Evolutionary conservation across 2,888 invertebrate genomes (phyloP), one percentile per base, ranked within the genome.

Genomic region (Stenoptilia bipunctidactyla): DNA sequence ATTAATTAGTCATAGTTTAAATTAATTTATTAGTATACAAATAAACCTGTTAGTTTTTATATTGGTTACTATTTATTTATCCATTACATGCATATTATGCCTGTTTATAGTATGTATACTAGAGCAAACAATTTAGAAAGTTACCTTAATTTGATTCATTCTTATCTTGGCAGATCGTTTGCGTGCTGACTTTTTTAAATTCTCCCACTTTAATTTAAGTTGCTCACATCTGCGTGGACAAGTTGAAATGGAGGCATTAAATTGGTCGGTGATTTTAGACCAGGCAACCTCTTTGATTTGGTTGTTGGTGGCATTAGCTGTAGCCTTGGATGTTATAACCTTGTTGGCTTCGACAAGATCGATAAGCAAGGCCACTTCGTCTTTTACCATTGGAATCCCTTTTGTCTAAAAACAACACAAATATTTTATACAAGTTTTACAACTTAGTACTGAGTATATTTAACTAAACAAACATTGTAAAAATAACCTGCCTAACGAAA

Each of bases 181-280:
- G 10, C 45, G 45, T 20, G 39, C 36, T n/a, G 27, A 36, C 15
- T 49, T 50, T 41, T 50, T 48, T 12, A 46, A 36, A 36, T 48
- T 50, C 12, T 50, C 50, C 47, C 47, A 48, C 27, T 50, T 48
- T 1, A 48, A 34, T 2, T 41, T 41, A 15, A 49, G 36, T 20
- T 49, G 45, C n/a, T 41, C 15, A 6, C 43, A 15, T 27, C 42
- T 45, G 9, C 48, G 42, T 2, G 35, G 41, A 27, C 34, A 40
- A 15, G 37, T 40, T n/a, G 39, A 10, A 1, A 37, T 34, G 0
- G 40, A 15, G n/a, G 45, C 37, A 39, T 47, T 47, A 34, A 47
- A 48, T 6, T 34, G 3, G 3, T 40, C 34, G 1, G 41, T 33
- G 3, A 50, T 38, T 1, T 27, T 37, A 9, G 10, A 34, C 48